Base-by-base conservation (phyloP, 1,140 invertebrate species). In the Lordiphosa mommai region DNA sequence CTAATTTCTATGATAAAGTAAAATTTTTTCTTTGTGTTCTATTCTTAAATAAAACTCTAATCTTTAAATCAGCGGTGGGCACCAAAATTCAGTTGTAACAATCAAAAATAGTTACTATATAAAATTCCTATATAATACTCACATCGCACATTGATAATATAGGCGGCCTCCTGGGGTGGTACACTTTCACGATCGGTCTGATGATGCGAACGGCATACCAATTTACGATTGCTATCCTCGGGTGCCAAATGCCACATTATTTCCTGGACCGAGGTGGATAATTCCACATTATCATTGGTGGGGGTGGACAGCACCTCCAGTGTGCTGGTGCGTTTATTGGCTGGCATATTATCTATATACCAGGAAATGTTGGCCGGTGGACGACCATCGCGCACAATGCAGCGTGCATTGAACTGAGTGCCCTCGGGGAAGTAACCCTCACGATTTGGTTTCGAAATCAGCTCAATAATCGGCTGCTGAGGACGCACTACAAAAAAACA, bases 281-380 rank as follows among this genome's bases (percentile, higher is more conserved):
- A 73, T 64, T 67, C 67, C 4, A 76, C 61, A 90, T 91, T 63
- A 77, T 89, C 56, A 87, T 89, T 12, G 46, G 49, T 69, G 89
- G 86, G 34, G 3, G 86, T 80, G 17, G 91, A 88, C 4, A 91
- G 88, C 16, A 92, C 80, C 1, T 89, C 88, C 0, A 91, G 90
- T 60, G 90, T 87, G 57, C 90, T 90, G 0, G 92, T 87, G 1
- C 92, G 92, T 9, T 91, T 90, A 1, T 90, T 88, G 7, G 94
- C 88, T 4, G 90, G 91, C 50, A 93, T 91, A 32, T 93, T 91
- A 71, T 93, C 93, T 92, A 88, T 51, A 43, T 61, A 94, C 90
- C 94, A 94, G 1, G 91, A 91, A 40, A 95, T 92, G 52, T 93
- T 94, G 0, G 94, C 93, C 1, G 92, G 91, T 8, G 94, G 94